Evolutionary conservation across 2,113 vertebrate species (phyloP).

Genomic region (Regulus satrapa): DNA sequence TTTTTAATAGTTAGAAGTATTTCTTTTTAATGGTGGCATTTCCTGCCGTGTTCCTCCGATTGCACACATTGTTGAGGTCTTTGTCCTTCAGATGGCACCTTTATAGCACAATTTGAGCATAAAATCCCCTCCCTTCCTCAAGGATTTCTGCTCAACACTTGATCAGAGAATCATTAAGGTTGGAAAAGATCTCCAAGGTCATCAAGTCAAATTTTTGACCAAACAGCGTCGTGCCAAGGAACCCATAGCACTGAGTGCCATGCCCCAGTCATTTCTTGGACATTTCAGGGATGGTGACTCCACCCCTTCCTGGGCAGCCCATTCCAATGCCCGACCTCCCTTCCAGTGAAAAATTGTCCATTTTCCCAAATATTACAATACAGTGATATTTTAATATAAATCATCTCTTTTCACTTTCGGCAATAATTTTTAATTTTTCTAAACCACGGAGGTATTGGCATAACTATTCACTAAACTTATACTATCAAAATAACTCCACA

Average conservation of each 20-base stretch:
- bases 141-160: neutral
- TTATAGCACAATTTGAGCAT: neutral
- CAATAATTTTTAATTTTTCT: neutral
- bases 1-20: neutral
- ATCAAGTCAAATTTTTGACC: rapidly evolving
- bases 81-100: neutral
- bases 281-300: neutral
- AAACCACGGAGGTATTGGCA: neutral
- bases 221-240: neutral
- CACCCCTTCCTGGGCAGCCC: neutral
- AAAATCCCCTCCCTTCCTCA: neutral
- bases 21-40: neutral
- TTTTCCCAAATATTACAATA: neutral
- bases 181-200: neutral
- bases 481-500: neutral
- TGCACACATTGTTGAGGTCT: neutral
- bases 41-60: neutral
- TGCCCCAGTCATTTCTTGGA: neutral
- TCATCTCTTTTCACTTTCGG: neutral
- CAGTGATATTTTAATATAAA: neutral
- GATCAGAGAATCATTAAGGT: neutral
- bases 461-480: neutral
- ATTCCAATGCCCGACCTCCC: neutral
- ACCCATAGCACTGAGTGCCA: neutral
- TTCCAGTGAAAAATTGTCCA: neutral